Evolutionary conservation across 2,888 invertebrate genomes (phyloP).

Genomic region (Tenthredo notha): DNA sequence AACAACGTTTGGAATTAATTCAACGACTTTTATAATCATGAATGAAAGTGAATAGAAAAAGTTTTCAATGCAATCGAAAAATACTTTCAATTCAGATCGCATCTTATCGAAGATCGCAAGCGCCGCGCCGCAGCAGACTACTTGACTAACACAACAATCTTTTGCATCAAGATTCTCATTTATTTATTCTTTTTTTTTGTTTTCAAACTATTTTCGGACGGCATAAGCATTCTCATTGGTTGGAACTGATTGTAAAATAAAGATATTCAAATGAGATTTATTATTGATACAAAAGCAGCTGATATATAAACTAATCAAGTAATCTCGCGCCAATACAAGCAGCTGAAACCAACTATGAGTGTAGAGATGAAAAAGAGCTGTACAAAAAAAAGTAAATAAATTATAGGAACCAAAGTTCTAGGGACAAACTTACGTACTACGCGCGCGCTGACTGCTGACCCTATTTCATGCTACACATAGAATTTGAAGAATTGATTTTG

Average conservation of each 20-base stretch:
- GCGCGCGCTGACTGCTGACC: slow-evolving; percentile 70
- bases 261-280: not conserved
- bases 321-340: slow-evolving; percentile 72
- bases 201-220: slow-evolving; percentile 8
- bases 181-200: not conserved
- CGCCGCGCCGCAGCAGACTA: slow-evolving; percentile 71
- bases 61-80: not conserved
- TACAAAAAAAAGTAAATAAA: slow-evolving; percentile 63
- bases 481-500: not conserved
- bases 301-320: slow-evolving; percentile 65
- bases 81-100: slow-evolving; percentile 36
- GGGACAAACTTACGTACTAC: slow-evolving; percentile 65
- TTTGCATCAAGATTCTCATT: slow-evolving; percentile 25
- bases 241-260: not conserved
- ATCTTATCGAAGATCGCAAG: slow-evolving; percentile 62
- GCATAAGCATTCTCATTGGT: not conserved
- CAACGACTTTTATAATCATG: not conserved
- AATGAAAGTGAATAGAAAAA: not conserved
- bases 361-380: slow-evolving; percentile 55
- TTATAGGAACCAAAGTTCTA: slow-evolving; percentile 59
- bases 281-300: slow-evolving; percentile 13
- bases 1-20: not conserved
- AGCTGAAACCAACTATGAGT: slow-evolving; percentile 61
- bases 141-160: slow-evolving; percentile 65
- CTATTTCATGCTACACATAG: slow-evolving; percentile 60